Evolutionary conservation across 2,113 vertebrate species (phyloP).

Genomic region (Neopipo cinnamomea): DNA sequence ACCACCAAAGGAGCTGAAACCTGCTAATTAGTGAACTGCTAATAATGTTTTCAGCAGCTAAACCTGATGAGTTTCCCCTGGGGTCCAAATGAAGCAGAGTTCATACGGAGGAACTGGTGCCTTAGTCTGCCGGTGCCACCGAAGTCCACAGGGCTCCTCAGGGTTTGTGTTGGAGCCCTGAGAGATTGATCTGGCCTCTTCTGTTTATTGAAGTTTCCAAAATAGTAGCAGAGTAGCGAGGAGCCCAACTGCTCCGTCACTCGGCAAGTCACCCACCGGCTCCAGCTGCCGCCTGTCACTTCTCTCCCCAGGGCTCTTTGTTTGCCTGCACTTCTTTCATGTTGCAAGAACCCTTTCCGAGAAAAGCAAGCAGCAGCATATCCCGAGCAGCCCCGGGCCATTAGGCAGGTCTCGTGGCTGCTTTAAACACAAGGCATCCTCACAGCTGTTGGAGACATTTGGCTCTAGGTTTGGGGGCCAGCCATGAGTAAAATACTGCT

Average conservation of each 20-base stretch:
- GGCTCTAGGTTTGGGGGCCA: neutral
- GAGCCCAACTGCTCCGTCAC: slow-evolving; percentile 44
- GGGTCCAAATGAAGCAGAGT: neutral
- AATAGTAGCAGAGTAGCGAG: slow-evolving; percentile 10
- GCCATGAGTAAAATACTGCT: neutral
- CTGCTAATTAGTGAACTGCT: neutral
- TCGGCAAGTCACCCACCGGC: neutral
- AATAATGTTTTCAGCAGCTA: neutral
- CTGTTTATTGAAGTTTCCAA: slow-evolving; percentile 63
- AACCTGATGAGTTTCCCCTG: neutral
- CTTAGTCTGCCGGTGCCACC: neutral
- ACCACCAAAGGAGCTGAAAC: neutral
- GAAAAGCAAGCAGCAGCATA: slow-evolving; percentile 19
- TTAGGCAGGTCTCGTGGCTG: neutral
- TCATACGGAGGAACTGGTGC: neutral
- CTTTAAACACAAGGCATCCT: neutral
- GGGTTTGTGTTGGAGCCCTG: neutral
- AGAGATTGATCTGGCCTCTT: slow-evolving; percentile 14
- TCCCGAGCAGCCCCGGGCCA: neutral
- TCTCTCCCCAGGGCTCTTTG: slow-evolving; percentile 3
- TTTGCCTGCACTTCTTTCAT: neutral
- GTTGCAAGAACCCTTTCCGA: slow-evolving; percentile 30
- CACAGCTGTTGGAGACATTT: neutral
- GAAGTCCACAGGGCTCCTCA: neutral
- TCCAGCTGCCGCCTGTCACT: slow-evolving; percentile 57